Conservation (phyloP, 2,888 invertebrate species). For the Lissonota sp. region DNA sequence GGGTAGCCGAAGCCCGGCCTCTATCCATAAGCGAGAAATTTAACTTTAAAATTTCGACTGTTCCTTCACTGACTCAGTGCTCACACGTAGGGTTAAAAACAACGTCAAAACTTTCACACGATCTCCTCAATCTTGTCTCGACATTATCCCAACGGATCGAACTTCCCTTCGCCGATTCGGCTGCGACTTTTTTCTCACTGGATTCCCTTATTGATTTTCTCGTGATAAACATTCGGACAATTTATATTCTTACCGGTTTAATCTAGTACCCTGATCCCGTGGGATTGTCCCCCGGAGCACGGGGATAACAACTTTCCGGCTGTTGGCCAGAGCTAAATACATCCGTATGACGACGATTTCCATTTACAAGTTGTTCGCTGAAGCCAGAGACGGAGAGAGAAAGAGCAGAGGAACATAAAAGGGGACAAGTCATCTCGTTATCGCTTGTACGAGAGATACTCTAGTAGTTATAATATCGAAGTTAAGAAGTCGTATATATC, state of each 20-base stretch:
- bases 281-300: slow-evolving; percentile 31
- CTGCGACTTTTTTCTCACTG: neutral
- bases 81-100: too few species aligned
- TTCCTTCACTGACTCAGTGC: too few species aligned
- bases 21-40: too few species aligned
- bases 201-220: neutral
- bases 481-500: slow-evolving; percentile 29
- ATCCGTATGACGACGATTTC: slow-evolving; percentile 65
- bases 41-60: too few species aligned
- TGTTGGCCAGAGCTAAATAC: neutral
- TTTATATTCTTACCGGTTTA: slow-evolving; percentile 12
- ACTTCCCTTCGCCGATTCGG: too few species aligned
- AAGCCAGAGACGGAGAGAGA: slow-evolving; percentile 16
- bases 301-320: slow-evolving; percentile 1
- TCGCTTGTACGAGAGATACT: slow-evolving; percentile 54
- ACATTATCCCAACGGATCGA: too few species aligned
- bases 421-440: slow-evolving; percentile 57
- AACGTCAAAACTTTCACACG: too few species aligned
- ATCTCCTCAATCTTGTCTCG: too few species aligned
- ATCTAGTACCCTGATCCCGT: slow-evolving; percentile 4
- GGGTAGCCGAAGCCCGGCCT: too few species aligned
- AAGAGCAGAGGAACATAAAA: neutral
- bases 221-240: neutral
- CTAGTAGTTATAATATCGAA: slow-evolving; percentile 55
- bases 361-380: slow-evolving; percentile 67